These are phyloP conservation scores for Volucella zonaria DNA, from an alignment of 2,888 invertebrate genomes.

Conservation along the genomic window DNA sequence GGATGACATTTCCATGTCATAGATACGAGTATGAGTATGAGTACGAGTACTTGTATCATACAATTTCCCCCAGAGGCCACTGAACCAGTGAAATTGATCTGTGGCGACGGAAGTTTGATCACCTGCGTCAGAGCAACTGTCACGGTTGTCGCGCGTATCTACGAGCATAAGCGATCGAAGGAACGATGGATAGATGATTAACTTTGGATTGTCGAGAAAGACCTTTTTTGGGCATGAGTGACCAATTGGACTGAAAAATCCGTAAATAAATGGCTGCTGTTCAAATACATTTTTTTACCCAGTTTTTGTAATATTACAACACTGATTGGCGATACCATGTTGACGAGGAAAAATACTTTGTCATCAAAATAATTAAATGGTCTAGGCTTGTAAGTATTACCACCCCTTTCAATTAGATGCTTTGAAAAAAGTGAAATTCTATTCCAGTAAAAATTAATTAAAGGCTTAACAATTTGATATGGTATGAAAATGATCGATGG, in stretches of 20 bases:
- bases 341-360: slow-evolving; percentile 1
- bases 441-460: no score
- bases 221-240: slow-evolving; percentile 68
- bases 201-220: slow-evolving; percentile 59
- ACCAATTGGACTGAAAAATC: slow-evolving; percentile 69
- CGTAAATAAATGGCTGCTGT: slow-evolving; percentile 56
- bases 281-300: slow-evolving; percentile 15
- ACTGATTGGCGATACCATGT: not conserved
- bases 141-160: slow-evolving; percentile 68
- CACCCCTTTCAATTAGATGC: no score
- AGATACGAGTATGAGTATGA: slow-evolving; percentile 23
- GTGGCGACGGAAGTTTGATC: slow-evolving; percentile 73
- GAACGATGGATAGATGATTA: slow-evolving; percentile 64
- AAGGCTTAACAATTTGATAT: no score
- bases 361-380: not conserved
- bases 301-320: slow-evolving; percentile 14
- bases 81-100: slow-evolving; percentile 73
- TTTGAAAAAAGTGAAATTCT: no score
- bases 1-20: slow-evolving; percentile 73
- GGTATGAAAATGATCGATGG: no score
- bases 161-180: slow-evolving; percentile 23
- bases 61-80: slow-evolving; percentile 72
- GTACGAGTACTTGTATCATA: not conserved
- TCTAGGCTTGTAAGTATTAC: no score
- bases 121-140: slow-evolving; percentile 71